Evolutionary conservation across 2,888 invertebrate species (phyloP), one percentile per base, ranked within the genome.

Genomic region (Hemistola chrysoprasaria): DNA sequence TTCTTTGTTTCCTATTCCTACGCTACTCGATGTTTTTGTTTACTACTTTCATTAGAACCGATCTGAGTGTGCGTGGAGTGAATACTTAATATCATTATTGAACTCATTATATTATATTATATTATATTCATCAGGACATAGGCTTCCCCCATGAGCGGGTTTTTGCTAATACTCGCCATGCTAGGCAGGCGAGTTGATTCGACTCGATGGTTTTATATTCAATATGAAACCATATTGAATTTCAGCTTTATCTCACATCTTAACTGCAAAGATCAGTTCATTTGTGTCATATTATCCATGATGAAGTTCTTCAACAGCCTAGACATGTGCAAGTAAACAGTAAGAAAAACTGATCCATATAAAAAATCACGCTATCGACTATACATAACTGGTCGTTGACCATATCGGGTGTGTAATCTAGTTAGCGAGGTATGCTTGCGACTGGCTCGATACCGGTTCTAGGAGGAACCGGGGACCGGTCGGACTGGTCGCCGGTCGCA

Each of bases 341-440:
- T 30, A 36, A 47, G 36, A 47, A 42, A 50, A 40, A 35, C 25
- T 43, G 28, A 39, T 44, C 34, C 26, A 35, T 44, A 52, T 53
- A 47, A 39, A 50, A 38, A 44, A 39, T n/a, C 33, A 43, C 47
- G 43, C 28, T 47, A 51, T 38, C 42, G 42, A 42, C 44, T 51
- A 46, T 43, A 40, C 46, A 56, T 53, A 53, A 52, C 49, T 50
- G 46, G 55, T 62, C 58, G 53, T 48, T 45, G 61, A 56, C 58
- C 52, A 58, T 71, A 73, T 53, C 48, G 27, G 32, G 44, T 62
- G 63, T 70, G 57, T 71, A 78, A 81, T 81, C 78, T 77, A 76
- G 75, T 80, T 81, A 77, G 71, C 59, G 49, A 56, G 62, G 56
- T 67, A 66, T 62, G 66, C 64, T 59, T 59, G 51, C 59, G 64